Base-by-base conservation (phyloP, 1,140 invertebrate genomes). In the Elymnias hypermnestra region DNA sequence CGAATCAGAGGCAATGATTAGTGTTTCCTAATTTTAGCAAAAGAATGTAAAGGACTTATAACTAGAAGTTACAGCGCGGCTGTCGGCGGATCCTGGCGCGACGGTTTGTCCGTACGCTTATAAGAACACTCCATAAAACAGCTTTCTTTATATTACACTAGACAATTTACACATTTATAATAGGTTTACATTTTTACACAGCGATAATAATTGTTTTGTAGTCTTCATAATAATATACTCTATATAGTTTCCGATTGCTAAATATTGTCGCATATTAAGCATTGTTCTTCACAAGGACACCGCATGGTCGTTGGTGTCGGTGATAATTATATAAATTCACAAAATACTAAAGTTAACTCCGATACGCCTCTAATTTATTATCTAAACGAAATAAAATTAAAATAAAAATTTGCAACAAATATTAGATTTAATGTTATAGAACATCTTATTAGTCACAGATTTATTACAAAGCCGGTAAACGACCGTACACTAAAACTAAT, bases 111-210 rank as follows among this genome's bases (percentile, higher is more conserved):
- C 70, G 51, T 72, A 76, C 55, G 66, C 72, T 72, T 78, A 77
- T 83, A 81, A 81, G 78, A 84, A 84, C 81, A 83, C 78, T 81
- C 83, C 68, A 78, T 78, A 76, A 78, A 84, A 83, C 77, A 81
- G 78, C 74, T 82, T 63, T 73, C 47, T 72, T 73, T 81, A 75
- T 70, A 73, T 72, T 83, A 84, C 70, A 83, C 81, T 83, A 85
- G 76, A 85, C 69, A 85, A 85, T 85, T 83, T 83, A 85, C 76
- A 77, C 69, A 74, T 79, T 83, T 79, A 75, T 77, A 71, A 62
- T 72, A 82, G 72, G 81, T 82, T 84, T 84, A 84, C 78, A 85
- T 83, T 85, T 84, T 84, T 84, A 85, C 76, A 85, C 70, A 81
- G 73, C 74, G 70, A 79, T 78, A 72, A 81, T 84, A 83, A 78